Conservation (phyloP, 2,888 invertebrate species). For the Tupiocoris notatus region DNA sequence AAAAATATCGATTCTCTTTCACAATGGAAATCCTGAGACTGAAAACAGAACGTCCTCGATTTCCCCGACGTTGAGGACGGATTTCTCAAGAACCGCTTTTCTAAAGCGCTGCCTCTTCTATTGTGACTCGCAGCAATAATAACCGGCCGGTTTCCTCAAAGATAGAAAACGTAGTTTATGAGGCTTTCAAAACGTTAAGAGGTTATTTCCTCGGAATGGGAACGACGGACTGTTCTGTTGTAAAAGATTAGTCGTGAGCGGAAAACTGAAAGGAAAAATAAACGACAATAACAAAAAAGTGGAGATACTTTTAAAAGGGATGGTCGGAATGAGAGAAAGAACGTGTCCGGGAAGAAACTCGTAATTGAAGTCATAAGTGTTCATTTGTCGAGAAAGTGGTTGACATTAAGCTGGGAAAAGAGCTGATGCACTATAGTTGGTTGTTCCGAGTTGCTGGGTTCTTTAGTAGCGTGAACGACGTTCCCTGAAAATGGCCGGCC, state of each 20-base stretch:
- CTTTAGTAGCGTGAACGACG: not conserved
- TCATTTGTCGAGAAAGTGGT: conserved; percentile 23
- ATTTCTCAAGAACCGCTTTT: not conserved
- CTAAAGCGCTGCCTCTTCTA: not conserved
- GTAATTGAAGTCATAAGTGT: conserved; percentile 39
- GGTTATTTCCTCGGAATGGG: not conserved
- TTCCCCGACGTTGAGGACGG: not conserved
- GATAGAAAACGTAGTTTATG: not conserved
- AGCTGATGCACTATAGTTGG: not conserved
- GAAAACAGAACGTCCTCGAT: not conserved
- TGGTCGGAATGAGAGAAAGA: not conserved
- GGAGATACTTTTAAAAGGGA: not conserved
- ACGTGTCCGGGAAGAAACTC: not conserved
- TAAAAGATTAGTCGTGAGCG: not conserved
- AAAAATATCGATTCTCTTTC: no score
- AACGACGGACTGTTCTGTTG: not conserved
- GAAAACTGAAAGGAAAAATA: not conserved
- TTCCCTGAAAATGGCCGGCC: not conserved
- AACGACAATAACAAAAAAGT: not conserved
- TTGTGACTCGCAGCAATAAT: not conserved
- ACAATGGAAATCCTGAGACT: no score
- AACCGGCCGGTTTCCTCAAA: not conserved
- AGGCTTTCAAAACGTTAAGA: not conserved
- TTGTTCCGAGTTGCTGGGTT: not conserved
- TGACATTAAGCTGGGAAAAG: conserved; percentile 21